Percentiles rank a stretch among this genome's conserved stretches.
Evolutionary conservation across 2,113 vertebrate genomes (phyloP).

Genomic region (Mus pahari): DNA sequence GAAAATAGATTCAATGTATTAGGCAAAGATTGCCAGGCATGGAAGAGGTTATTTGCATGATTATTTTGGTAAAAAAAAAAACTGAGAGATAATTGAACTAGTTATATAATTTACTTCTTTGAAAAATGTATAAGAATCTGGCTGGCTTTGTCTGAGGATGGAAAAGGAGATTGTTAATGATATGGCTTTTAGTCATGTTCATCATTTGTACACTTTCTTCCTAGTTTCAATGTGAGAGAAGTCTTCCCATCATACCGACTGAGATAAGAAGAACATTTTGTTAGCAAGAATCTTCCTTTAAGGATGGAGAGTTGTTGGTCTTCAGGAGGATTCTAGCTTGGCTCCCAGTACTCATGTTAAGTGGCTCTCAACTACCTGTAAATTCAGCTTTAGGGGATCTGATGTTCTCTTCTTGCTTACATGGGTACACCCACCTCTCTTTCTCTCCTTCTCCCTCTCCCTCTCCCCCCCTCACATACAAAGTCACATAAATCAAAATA

Average conservation of each 20-base stretch:
- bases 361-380: not conserved
- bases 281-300: not conserved
- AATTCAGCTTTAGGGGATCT: not conserved
- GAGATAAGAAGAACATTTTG: not conserved
- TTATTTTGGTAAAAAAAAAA: not conserved
- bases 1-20: not conserved
- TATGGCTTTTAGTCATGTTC: not conserved
- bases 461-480: not conserved
- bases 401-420: not conserved
- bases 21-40: not conserved
- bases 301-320: not conserved
- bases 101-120: not conserved
- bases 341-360: not conserved
- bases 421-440: not conserved
- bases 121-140: not conserved
- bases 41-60: constrained; percentile 2
- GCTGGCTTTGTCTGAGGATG: not conserved
- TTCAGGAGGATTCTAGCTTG: not conserved
- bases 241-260: not conserved
- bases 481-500: not conserved
- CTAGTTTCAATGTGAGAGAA: constrained; percentile 28
- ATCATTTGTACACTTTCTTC: not conserved
- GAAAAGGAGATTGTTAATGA: constrained; percentile 15
- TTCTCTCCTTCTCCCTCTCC: not conserved
- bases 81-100: not conserved